Base-by-base conservation (phyloP, 2,888 invertebrate genomes). In the Phorcus lineatus region DNA sequence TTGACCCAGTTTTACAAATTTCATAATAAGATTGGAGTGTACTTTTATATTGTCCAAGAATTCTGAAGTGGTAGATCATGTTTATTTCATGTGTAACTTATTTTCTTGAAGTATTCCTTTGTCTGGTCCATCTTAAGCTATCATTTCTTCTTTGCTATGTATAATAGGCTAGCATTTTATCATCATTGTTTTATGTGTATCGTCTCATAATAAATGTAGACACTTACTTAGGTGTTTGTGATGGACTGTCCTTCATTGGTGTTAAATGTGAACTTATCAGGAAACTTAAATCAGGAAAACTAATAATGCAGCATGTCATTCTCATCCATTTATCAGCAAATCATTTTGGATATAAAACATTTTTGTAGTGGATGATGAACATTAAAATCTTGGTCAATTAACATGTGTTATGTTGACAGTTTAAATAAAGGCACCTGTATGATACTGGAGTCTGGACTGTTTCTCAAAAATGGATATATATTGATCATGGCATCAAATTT, bases 11-110 rank as follows among this genome's bases (percentile, higher is more conserved):
- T 78, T 78, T 78, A 78, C 77, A 78, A 78, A 74, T 74, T 79
- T 79, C 79, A 79, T 79, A 79, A 79, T 74, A 76, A 55, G 67
- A 74, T 70, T 79, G 79, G 79, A 74, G 79, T 79, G 79, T 57
- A 79, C 57, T 74, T 79, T 79, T 79, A 66, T 79, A 74, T 79
- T 62, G 66, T 78, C 52, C 66, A 70, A 70, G 36, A 19, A 70
- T 36, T 70, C 70, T 70, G 31, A 70, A 31, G 70, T 19, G 40
- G 36, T 70, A 70, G 70, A 70, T 70, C 40, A 70, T 36, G 31
- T 70, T 70, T 70, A 70, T 70, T 19, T 70, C 28, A 36, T 70
- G 11, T 36, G 70, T 70, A 70, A 70, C 36, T 70, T 70, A 70
- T 70, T 70, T 70, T 70, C 70, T 70, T 28, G 36, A 70, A 36